These are phyloP conservation scores for Shinisaurus crocodilurus DNA, from an alignment of 2,113 vertebrate genomes.

Conservation along the genomic window DNA sequence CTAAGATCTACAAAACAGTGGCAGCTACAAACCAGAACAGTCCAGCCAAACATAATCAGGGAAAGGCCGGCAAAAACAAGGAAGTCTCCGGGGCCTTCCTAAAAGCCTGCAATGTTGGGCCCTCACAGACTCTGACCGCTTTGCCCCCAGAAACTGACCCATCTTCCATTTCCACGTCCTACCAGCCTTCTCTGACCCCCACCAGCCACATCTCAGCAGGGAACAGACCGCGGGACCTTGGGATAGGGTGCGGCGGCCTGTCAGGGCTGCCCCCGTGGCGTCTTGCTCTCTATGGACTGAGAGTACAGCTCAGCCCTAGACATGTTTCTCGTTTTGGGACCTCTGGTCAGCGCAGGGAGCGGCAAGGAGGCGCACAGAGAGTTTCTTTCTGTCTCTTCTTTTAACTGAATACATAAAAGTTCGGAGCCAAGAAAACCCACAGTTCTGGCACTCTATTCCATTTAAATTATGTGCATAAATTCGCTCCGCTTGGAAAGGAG, in stretches of 20 bases:
- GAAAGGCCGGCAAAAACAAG: too few species aligned
- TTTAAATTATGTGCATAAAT: not conserved
- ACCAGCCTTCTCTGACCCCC: not conserved
- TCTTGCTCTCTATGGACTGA: not conserved
- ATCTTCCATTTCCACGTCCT: not conserved
- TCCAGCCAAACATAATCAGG: too few species aligned
- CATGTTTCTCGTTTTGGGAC: not conserved
- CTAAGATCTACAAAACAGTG: too few species aligned
- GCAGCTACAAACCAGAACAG: too few species aligned
- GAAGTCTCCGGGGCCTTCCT: too few species aligned
- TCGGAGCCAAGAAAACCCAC: conserved; percentile 11
- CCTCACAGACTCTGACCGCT: not conserved
- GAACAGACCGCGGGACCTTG: not conserved
- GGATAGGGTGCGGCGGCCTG: not conserved
- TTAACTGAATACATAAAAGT: not conserved
- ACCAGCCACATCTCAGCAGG: not conserved
- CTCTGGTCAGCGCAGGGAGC: not conserved
- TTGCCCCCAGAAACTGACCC: not conserved
- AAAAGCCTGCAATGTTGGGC: too few species aligned
- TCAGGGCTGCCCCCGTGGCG: not conserved
- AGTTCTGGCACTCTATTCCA: not conserved
- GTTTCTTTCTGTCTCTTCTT: not conserved
- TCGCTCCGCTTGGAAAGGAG: not conserved
- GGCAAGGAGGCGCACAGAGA: not conserved
- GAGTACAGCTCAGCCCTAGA: not conserved